Conservation (phyloP, 2,888 invertebrate genomes). For the Tenthredo livida region DNA sequence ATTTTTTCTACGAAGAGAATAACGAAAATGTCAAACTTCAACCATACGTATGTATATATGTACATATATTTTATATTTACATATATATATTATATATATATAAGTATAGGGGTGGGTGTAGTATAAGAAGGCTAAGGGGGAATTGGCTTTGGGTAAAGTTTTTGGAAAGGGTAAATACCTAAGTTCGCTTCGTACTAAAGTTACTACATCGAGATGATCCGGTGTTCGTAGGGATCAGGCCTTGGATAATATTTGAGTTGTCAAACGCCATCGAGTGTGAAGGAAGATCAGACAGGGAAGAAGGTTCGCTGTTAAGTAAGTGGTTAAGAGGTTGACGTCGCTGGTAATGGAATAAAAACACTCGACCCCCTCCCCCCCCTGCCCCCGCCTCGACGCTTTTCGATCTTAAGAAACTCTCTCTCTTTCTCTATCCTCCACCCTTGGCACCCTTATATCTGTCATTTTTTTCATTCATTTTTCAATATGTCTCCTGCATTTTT, state of each 20-base stretch:
- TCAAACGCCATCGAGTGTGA: slow-evolving; percentile 66
- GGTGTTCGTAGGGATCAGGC: slow-evolving; percentile 54
- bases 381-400: slow-evolving; percentile 47
- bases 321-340: slow-evolving; percentile 72
- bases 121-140: neutral
- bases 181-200: slow-evolving; percentile 33
- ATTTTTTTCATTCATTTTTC: neutral
- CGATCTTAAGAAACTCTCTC: slow-evolving; percentile 27
- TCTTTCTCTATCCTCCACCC: neutral
- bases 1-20: neutral
- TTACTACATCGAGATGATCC: slow-evolving; percentile 51
- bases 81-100: neutral
- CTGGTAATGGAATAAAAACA: slow-evolving; percentile 77
- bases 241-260: slow-evolving; percentile 75
- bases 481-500: neutral
- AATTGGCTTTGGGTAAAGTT: slow-evolving; percentile 24
- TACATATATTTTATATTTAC: neutral
- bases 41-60: neutral
- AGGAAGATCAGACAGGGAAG: slow-evolving; percentile 59
- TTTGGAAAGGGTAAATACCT: slow-evolving; percentile 36
- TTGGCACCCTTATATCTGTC: neutral
- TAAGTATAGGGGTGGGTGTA: neutral
- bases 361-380: slow-evolving; percentile 65
- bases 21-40: neutral
- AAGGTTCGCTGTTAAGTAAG: slow-evolving; percentile 67